phyloP scores from a whole-genome alignment of 2,888 invertebrate species.

The Calameuta idolon region DNA sequence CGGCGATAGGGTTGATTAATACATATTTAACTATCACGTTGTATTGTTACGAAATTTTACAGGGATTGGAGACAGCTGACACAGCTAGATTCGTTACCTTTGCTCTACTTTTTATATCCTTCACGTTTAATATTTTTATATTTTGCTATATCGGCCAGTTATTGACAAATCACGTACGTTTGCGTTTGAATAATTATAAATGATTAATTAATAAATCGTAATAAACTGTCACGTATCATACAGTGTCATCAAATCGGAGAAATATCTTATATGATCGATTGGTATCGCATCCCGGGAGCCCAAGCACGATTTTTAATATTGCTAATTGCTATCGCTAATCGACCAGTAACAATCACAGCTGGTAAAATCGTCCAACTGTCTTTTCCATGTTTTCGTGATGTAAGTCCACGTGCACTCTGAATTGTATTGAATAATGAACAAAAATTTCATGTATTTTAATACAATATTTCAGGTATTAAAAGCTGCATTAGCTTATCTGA shows the following conservation, averaged over 20 bases:
- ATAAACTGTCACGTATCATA: background rate
- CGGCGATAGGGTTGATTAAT: slow-evolving; percentile 8
- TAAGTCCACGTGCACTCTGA: slow-evolving; percentile 30
- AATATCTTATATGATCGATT: slow-evolving; percentile 49
- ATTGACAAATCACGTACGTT: background rate
- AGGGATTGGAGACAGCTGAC: slow-evolving; percentile 55
- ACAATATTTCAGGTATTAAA: slow-evolving; percentile 39
- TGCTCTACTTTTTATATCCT: slow-evolving; percentile 47
- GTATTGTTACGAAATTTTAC: slow-evolving; percentile 26
- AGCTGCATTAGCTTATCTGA: slow-evolving; percentile 45
- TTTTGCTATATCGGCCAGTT: slow-evolving; percentile 51
- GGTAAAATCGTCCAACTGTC: slow-evolving; percentile 52
- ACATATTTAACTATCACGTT: slow-evolving; percentile 11
- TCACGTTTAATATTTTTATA: slow-evolving; percentile 57
- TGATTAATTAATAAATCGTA: too few relatives aligned
- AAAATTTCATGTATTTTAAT: background rate
- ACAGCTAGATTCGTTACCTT: slow-evolving; percentile 49
- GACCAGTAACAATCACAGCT: slow-evolving; percentile 50
- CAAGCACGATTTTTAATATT: slow-evolving; percentile 44
- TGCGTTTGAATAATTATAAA: too few relatives aligned
- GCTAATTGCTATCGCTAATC: slow-evolving; percentile 42
- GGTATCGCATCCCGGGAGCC: slow-evolving; percentile 46
- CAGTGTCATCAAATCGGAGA: slow-evolving; percentile 45
- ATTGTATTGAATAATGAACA: background rate
- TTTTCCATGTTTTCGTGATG: slow-evolving; percentile 45